Evolutionary conservation across 2,113 vertebrate genomes (phyloP).

Genomic region (Apeltes quadracus): DNA sequence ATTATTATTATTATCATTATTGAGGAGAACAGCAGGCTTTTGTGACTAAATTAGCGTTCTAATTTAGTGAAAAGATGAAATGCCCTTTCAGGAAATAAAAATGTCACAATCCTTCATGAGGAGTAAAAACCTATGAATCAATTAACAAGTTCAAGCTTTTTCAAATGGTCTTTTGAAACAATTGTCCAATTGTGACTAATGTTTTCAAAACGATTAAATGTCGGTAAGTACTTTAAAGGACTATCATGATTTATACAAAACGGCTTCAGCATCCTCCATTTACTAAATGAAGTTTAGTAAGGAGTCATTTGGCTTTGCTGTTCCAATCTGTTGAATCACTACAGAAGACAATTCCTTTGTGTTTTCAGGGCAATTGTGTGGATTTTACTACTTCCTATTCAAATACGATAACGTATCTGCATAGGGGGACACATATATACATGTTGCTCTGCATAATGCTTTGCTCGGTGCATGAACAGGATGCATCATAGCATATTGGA

Average conservation of each 20-base stretch:
- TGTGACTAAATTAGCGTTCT: constrained; percentile 11
- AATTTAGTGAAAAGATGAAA: constrained; percentile 44
- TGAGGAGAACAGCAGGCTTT: constrained; percentile 17
- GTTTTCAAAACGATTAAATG: not conserved
- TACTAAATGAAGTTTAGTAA: not conserved
- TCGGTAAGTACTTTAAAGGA: not conserved
- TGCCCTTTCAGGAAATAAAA: constrained; percentile 43
- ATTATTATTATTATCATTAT: too few species aligned
- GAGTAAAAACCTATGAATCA: constrained; percentile 45
- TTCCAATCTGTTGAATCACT: not conserved
- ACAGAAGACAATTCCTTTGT: not conserved
- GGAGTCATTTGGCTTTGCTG: not conserved
- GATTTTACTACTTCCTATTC: not conserved
- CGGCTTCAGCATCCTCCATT: not conserved
- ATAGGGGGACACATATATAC: too few species aligned
- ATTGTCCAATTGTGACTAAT: constrained; percentile 14
- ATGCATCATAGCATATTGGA: not conserved
- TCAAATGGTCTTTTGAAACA: constrained; percentile 24
- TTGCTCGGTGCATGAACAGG: not conserved
- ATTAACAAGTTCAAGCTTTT: constrained; percentile 7
- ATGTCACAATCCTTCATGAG: constrained; percentile 56
- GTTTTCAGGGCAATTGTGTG: not conserved
- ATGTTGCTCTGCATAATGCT: too few species aligned
- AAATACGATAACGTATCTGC: not conserved
- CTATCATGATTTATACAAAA: not conserved